Conservation (phyloP, 64 coral and sea anemone species). For the Montipora sp. region DNA sequence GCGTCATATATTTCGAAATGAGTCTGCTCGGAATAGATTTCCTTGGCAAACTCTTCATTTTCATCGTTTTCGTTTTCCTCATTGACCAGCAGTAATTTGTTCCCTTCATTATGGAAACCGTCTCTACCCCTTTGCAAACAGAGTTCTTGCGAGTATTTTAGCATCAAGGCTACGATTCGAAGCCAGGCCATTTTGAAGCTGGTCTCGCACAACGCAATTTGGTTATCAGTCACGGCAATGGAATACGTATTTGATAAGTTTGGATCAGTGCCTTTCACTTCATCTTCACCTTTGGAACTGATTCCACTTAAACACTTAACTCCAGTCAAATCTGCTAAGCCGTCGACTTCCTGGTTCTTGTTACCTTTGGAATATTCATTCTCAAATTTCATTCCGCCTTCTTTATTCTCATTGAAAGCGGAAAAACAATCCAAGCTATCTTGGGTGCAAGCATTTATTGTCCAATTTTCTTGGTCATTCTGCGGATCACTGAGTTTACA, state of each 20-base stretch:
- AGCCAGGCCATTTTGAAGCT: constrained; percentile 2
- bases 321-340: no score
- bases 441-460: no score
- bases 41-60: neutral
- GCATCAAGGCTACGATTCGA: neutral
- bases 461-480: no score
- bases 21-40: no score
- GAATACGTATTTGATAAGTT: neutral
- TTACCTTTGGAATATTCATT: no score
- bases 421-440: no score
- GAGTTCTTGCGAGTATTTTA: neutral
- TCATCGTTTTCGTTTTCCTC: neutral
- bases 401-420: no score
- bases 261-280: neutral
- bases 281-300: neutral
- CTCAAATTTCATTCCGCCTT: no score
- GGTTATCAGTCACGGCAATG: neutral
- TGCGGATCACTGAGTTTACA: no score
- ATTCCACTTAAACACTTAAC: neutral
- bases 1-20: no score
- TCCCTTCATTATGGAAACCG: neutral
- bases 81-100: neutral
- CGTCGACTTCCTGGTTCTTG: no score
- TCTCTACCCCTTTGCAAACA: neutral
- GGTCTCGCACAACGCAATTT: neutral